Evolutionary conservation across 2,888 invertebrate genomes (phyloP).

Genomic region (Ryuthela nishihirai): DNA sequence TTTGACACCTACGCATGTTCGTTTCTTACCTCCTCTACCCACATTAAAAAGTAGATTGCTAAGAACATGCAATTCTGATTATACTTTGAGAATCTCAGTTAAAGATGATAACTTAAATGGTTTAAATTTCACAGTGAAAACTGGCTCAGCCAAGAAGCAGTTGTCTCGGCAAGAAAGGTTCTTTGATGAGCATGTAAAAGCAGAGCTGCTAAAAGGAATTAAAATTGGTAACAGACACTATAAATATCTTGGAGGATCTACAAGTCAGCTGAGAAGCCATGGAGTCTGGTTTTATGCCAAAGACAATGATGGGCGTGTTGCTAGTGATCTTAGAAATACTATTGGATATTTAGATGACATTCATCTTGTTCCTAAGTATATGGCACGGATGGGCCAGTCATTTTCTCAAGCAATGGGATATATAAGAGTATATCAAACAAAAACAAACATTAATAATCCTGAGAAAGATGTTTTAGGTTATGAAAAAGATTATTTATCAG

Average conservation of each 20-base stretch:
- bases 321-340: slow-evolving; percentile 34
- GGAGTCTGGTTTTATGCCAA: slow-evolving; percentile 42
- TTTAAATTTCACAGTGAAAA: slow-evolving; percentile 4
- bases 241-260: slow-evolving; percentile 44
- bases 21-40: slow-evolving; percentile 35
- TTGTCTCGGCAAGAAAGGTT: neutral
- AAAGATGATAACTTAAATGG: slow-evolving; percentile 18
- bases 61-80: slow-evolving; percentile 13
- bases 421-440: slow-evolving; percentile 18
- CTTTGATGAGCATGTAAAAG: slow-evolving; percentile 13
- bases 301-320: slow-evolving; percentile 28
- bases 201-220: slow-evolving; percentile 23
- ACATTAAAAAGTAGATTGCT: slow-evolving; percentile 29
- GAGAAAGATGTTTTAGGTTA: slow-evolving; percentile 20
- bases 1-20: slow-evolving; percentile 35
- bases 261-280: slow-evolving; percentile 43
- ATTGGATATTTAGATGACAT: slow-evolving; percentile 42
- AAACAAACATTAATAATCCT: slow-evolving; percentile 18
- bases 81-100: slow-evolving; percentile 18
- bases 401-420: slow-evolving; percentile 44
- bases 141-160: neutral
- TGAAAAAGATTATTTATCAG: slow-evolving; percentile 1
- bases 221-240: slow-evolving; percentile 40
- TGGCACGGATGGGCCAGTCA: slow-evolving; percentile 50
- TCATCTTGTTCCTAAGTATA: slow-evolving; percentile 46